Evolutionary conservation across 1,140 invertebrate species (phyloP).

Genomic region (Aethina tumida): DNA sequence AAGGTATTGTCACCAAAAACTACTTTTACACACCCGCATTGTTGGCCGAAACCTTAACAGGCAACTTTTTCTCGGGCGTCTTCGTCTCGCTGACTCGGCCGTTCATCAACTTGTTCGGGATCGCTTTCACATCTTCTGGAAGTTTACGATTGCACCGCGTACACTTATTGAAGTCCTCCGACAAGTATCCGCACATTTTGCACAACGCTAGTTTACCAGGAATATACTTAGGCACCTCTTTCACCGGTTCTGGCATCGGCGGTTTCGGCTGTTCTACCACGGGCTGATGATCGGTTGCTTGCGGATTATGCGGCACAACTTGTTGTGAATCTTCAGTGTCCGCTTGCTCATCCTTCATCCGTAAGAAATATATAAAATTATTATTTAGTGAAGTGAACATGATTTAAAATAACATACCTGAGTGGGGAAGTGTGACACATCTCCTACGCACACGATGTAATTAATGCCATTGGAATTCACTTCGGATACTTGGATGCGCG

Average conservation of each 20-base stretch:
- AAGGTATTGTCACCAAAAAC: too few relatives aligned
- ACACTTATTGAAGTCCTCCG: conserved; percentile 61
- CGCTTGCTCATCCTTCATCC: conserved; percentile 7
- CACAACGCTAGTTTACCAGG: conserved; percentile 62
- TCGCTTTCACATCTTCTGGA: conserved; percentile 41
- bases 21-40: too few relatives aligned
- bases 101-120: conserved; percentile 15
- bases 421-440: conserved; percentile 14
- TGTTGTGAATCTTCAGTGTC: conserved; percentile 2
- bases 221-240: conserved; percentile 45
- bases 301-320: conserved; percentile 9
- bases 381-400: not conserved
- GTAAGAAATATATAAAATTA: conserved; percentile 3
- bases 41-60: too few relatives aligned
- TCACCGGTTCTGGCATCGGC: conserved; percentile 30
- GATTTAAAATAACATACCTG: conserved; percentile 9
- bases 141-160: conserved; percentile 48
- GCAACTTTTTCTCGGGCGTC: too few relatives aligned
- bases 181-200: conserved; percentile 58
- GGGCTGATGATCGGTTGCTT: conserved; percentile 12
- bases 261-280: conserved; percentile 13
- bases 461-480: conserved; percentile 60
- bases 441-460: conserved; percentile 61
- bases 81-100: too few relatives aligned
- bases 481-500: conserved; percentile 57